A percentile compares a stretch with the other conserved stretches of the same genome.
phyloP scores from a whole-genome alignment of 2,113 vertebrate species.

The Rattus rattus region DNA sequence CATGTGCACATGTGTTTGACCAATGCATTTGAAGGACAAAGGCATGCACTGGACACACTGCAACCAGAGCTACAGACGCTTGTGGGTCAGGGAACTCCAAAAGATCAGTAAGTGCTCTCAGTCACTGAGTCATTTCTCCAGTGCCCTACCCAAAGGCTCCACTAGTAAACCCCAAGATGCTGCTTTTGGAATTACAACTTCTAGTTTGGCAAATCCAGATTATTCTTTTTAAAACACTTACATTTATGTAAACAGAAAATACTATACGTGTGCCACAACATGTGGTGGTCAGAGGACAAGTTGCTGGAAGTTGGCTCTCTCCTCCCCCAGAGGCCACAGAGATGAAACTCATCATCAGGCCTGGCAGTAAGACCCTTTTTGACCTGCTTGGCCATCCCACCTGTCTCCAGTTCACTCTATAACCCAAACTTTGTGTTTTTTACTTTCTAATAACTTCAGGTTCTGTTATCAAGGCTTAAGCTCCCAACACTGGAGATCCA shows the following conservation, averaged over 20 bases:
- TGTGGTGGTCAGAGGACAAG: background rate
- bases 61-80: background rate
- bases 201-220: conserved; percentile 5
- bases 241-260: no score
- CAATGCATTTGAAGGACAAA: background rate
- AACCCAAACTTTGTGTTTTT: background rate
- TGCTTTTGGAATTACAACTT: conserved; percentile 44
- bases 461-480: conserved; percentile 1
- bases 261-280: no score
- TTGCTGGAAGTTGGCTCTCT: no score
- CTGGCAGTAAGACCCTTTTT: background rate
- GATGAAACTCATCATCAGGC: background rate
- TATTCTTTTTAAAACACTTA: background rate
- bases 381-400: background rate
- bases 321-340: background rate
- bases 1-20: background rate
- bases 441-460: conserved; percentile 16
- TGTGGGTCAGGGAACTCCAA: background rate
- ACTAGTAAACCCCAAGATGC: background rate
- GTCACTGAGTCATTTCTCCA: no score
- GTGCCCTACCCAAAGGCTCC: background rate
- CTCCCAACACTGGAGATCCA: background rate
- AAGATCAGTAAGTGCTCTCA: background rate
- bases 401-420: background rate
- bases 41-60: background rate